Percentiles rank a stretch among this genome's conserved stretches.
phyloP scores from a whole-genome alignment of 1,140 invertebrate genomes.

The Drosophila albomicans region DNA sequence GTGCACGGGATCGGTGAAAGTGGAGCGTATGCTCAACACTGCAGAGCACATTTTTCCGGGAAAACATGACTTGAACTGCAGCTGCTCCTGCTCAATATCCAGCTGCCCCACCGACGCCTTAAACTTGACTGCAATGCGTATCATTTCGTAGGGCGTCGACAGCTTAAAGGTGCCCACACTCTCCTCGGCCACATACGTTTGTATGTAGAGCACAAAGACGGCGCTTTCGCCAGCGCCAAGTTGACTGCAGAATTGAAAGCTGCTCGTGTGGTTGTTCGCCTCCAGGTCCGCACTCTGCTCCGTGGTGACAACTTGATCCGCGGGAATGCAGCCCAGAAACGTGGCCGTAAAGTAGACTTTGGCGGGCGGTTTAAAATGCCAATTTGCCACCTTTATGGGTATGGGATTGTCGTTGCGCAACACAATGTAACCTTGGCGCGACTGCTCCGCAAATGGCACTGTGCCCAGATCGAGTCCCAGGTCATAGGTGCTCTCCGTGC shows the following conservation, averaged over 20 bases:
- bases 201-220: constrained; percentile 90
- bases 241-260: constrained; percentile 52
- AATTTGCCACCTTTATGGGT: constrained; percentile 71
- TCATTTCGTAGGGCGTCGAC: constrained; percentile 90
- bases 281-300: not conserved
- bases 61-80: constrained; percentile 93
- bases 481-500: constrained; percentile 20
- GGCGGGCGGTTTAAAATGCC: constrained; percentile 71
- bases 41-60: constrained; percentile 92
- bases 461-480: constrained; percentile 72
- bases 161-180: constrained; percentile 90
- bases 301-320: not conserved
- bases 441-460: constrained; percentile 72
- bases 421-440: constrained; percentile 66
- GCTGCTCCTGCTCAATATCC: constrained; percentile 87
- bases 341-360: constrained; percentile 63
- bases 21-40: constrained; percentile 90
- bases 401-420: constrained; percentile 79
- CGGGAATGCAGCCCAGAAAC: constrained; percentile 63
- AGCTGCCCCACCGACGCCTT: constrained; percentile 87
- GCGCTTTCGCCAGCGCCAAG: constrained; percentile 84
- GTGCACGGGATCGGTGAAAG: constrained; percentile 90
- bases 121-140: constrained; percentile 88
- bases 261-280: constrained; percentile 35
- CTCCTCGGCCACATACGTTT: constrained; percentile 89